Percentiles rank a stretch among this genome's conserved stretches.
Conservation (phyloP, 2,888 invertebrate species). For the Norana najaformis region DNA sequence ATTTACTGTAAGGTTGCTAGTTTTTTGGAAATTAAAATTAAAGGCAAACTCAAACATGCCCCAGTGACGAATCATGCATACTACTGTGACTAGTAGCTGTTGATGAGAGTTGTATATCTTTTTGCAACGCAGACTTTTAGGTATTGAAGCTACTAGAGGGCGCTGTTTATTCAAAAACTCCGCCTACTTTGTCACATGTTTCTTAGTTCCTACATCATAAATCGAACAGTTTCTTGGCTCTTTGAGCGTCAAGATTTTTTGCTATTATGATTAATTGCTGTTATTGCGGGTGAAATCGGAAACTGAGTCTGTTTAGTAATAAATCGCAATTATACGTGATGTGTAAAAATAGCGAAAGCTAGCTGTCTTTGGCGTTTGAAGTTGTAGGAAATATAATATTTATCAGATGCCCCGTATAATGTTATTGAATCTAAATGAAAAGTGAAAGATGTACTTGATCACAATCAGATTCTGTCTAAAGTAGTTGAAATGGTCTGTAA, state of each 20-base stretch:
- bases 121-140: not conserved
- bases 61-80: not conserved
- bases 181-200: slow-evolving; percentile 13
- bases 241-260: not conserved
- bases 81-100: not conserved
- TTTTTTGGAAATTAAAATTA: not conserved
- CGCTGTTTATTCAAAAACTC: slow-evolving; percentile 7
- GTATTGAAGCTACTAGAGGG: not conserved
- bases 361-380: not conserved
- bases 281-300: not conserved
- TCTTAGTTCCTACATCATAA: not conserved
- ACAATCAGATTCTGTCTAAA: not conserved
- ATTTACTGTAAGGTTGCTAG: not conserved
- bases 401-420: not conserved
- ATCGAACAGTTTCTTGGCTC: not conserved
- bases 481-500: not conserved
- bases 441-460: not conserved
- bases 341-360: not conserved
- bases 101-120: not conserved
- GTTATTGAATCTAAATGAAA: not conserved
- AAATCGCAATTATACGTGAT: not conserved
- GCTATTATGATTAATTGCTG: not conserved
- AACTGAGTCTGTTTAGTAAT: not conserved
- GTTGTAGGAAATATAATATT: not conserved
- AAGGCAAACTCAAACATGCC: not conserved